phyloP scores from a whole-genome alignment of 2,888 invertebrate genomes.

The Argynnis bischoffii region DNA sequence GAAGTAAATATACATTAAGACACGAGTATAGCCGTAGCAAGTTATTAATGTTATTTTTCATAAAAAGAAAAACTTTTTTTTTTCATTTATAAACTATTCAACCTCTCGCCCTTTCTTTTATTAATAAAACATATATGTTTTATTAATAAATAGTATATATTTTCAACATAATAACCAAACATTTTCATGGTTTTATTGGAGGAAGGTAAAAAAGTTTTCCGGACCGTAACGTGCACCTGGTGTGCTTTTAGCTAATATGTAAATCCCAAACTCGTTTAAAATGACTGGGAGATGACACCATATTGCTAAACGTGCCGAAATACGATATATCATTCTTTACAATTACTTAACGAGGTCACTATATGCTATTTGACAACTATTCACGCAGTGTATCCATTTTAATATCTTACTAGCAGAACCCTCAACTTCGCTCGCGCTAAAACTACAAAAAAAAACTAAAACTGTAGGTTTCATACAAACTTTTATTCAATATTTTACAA shows the following conservation, averaged over 20 bases:
- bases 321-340: too few relatives aligned
- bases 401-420: too few relatives aligned
- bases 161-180: constrained; percentile 6
- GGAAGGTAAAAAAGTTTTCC: constrained; percentile 21
- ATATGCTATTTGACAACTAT: too few relatives aligned
- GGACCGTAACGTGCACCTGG: constrained; percentile 22
- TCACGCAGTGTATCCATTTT: too few relatives aligned
- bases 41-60: background rate
- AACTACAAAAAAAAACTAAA: too few relatives aligned
- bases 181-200: constrained; percentile 12
- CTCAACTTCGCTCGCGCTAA: too few relatives aligned
- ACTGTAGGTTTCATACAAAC: too few relatives aligned
- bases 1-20: too few relatives aligned
- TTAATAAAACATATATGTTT: constrained; percentile 9
- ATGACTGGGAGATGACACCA: constrained; percentile 11
- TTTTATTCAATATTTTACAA: too few relatives aligned
- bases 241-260: constrained; percentile 21
- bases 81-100: background rate
- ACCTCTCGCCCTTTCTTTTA: constrained; percentile 1
- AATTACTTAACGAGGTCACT: too few relatives aligned
- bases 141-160: background rate
- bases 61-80: background rate
- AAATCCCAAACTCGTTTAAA: constrained; percentile 16
- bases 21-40: too few relatives aligned
- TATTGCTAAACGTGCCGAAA: too few relatives aligned